Base-by-base conservation (phyloP, 1,140 invertebrate species). In the Drosophila erecta region DNA sequence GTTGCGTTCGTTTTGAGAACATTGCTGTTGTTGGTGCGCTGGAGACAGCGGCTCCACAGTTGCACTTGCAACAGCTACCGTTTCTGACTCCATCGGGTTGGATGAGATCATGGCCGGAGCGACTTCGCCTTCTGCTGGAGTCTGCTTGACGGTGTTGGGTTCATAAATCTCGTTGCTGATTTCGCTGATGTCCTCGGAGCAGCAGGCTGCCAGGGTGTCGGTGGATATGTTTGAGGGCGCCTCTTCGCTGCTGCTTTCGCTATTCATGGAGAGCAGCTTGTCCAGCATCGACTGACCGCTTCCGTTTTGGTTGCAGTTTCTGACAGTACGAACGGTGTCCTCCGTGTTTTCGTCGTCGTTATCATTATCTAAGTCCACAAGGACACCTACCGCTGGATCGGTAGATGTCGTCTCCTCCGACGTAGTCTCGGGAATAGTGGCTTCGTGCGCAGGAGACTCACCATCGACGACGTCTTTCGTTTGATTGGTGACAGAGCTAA, bases 221-320 rank as follows among this genome's bases (percentile, higher is more conserved):
- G 84, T 92, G 53, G 90, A 91, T 61, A 91, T 76, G 54, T 90
- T 91, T 2, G 90, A 91, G 14, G 76, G 80, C 17, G 86, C 77
- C 59, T 91, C 90, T 47, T 91, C 90, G 57, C 90, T 91, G 73
- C 87, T 90, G 54, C 84, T 90, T 11, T 90, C 84, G 22, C 90
- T 92, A 41, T 92, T 92, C 91, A 92, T 92, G 8, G 89, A 91
- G 7, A 92, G 69, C 56, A 92, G 51, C 51, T 91, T 92, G 61
- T 92, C 91, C 22, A 92, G 73, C 91, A 92, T 92, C 3, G 91
- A 92, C 57, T 90, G 91, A 0, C 90, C 90, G 24, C 70, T 58
- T 11, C 75, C 71, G 33, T 65, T 66, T 54, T 69, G 70, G 47
- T 56, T 81, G 54, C 60, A 66, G 33, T 58, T 50, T 24, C 77